Percentiles rank a stretch among this genome's conserved stretches.
These are phyloP conservation scores for Esox lucius DNA, from an alignment of 2,797 vertebrate genomes.

Conservation along the genomic window DNA sequence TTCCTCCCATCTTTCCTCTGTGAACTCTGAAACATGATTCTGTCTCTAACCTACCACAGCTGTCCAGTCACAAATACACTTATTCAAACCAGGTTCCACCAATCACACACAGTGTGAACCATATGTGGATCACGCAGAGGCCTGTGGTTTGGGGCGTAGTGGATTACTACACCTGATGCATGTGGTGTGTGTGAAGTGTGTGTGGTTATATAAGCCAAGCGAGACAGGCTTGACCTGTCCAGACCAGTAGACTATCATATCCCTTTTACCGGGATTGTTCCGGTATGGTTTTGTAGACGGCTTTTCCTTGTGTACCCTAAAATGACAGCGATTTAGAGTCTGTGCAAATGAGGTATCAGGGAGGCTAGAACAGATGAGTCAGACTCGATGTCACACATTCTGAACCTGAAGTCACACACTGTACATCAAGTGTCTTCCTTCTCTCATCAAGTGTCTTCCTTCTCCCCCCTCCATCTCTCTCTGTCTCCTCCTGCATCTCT, in stretches of 20 bases:
- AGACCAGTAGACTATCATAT: neutral
- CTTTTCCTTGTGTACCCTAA: too few species aligned
- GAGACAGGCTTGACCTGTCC: neutral
- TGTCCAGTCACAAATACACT: neutral
- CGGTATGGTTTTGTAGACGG: too few species aligned
- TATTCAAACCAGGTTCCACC: neutral
- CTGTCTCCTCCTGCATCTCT: neutral
- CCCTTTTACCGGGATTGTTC: too few species aligned
- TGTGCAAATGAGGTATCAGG: neutral
- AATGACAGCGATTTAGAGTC: too few species aligned
- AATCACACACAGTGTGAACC: neutral
- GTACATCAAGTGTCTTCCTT: slow-evolving; percentile 14
- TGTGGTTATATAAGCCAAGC: neutral
- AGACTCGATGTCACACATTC: neutral
- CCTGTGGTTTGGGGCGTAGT: neutral
- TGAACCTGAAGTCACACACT: neutral
- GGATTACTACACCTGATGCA: neutral
- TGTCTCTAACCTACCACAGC: slow-evolving; percentile 10
- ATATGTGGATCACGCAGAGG: neutral
- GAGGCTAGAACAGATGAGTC: neutral
- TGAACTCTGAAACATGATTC: neutral
- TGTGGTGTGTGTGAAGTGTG: neutral
- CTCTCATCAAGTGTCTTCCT: slow-evolving; percentile 13
- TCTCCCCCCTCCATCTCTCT: neutral
- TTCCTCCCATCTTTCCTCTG: neutral